Base-by-base conservation (phyloP, 2,113 vertebrate species). In the Solea solea region DNA sequence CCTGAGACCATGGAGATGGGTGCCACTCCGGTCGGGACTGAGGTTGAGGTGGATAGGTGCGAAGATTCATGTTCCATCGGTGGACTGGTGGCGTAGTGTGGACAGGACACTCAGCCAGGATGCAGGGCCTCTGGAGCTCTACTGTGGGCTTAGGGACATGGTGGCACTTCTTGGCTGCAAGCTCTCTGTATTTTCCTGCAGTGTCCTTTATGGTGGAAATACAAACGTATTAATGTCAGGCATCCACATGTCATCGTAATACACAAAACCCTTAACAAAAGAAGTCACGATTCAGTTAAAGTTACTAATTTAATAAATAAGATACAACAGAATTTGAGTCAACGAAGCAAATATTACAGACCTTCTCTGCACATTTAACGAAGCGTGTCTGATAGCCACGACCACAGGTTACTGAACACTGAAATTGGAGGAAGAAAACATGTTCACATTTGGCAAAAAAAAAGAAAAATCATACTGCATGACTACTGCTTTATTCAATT, bases 401-500 rank as follows among this genome's bases (percentile, higher is more conserved):
- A 8, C 93, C 95, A 69, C 96, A 97, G 0, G 94, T 94, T 25
- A 83, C 93, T 8, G 96, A 95, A 67, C 96, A 97, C 96, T 97
- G 74, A 12, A 80, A 60, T 48, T 41, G 12, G 7, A 71, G 54
- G 3, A 15, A 45, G 16, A 63, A 2, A 58, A 34, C 27, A 21
- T 39, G 44, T 25, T 49, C 12, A 44, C 15, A 65, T 8, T 25
- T 51, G 12, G n/a, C 14, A 11, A 53, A 68, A 16, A 14, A 34
- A 34, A 34, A 34, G 3, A 34, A 21, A 34, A 34, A 34, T 41
- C n/a, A 60, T 5, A 12, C 21, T 64, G 13, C 12, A 56, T 40
- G 27, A 11, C 16, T 65, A 21, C 28, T 68, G 11, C 58, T 58
- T 64, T 9, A 54, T 49, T 65, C n/a, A 49, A 46, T 60, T 63